These are phyloP conservation scores for Oreortyx pictus DNA, from an alignment of 2,797 vertebrate genomes.

Conservation along the genomic window DNA sequence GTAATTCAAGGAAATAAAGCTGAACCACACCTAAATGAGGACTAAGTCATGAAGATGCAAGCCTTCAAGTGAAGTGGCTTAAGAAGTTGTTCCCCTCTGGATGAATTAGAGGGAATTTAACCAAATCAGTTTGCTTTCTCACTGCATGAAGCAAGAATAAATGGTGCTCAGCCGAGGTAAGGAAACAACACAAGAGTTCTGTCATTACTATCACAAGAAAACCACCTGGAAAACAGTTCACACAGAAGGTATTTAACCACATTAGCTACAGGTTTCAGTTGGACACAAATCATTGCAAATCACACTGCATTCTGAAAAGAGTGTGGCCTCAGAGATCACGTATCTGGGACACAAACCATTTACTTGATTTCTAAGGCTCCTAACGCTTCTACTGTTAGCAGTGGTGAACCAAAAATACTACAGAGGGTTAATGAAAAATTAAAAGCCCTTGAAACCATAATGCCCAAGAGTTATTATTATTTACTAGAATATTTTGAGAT, in stretches of 20 bases:
- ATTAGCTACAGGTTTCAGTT: background rate
- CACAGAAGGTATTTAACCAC: background rate
- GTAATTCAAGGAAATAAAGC: slow-evolving; percentile 58
- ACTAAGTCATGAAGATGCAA: background rate
- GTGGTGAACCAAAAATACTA: background rate
- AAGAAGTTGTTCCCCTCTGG: background rate
- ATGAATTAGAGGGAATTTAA: background rate
- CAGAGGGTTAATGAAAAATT: background rate
- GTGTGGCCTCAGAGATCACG: background rate
- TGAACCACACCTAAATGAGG: slow-evolving; percentile 32
- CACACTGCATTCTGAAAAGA: background rate
- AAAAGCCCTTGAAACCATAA: background rate
- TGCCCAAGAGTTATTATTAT: background rate
- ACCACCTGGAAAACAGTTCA: background rate
- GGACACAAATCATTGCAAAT: background rate
- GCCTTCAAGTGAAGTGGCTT: slow-evolving; percentile 14
- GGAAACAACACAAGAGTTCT: background rate
- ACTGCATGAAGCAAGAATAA: slow-evolving; percentile 9
- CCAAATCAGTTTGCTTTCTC: slow-evolving; percentile 10
- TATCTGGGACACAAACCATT: background rate
- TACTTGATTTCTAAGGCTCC: background rate
- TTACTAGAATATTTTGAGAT: background rate
- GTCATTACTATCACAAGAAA: background rate
- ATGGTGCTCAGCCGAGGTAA: background rate
- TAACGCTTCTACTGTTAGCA: background rate